These are phyloP conservation scores for Amyelois transitella DNA, from an alignment of 1,140 invertebrate genomes.

Conservation along the genomic window DNA sequence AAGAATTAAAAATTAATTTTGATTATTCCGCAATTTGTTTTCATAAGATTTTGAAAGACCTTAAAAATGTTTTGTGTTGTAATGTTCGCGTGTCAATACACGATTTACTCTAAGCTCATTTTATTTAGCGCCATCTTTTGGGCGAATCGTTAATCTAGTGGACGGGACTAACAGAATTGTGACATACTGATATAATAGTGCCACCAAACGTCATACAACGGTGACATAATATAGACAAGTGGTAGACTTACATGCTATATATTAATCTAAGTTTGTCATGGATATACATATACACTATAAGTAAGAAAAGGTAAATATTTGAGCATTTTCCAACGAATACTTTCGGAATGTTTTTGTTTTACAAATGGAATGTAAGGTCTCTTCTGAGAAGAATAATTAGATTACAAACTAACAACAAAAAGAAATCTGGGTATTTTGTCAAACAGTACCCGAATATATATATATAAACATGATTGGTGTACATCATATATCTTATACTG, in stretches of 20 bases:
- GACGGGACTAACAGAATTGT: background rate
- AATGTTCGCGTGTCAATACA: no score
- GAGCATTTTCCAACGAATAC: slow-evolving; percentile 16
- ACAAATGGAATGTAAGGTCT: slow-evolving; percentile 1
- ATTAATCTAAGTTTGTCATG: slow-evolving; percentile 18
- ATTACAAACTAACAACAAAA: background rate
- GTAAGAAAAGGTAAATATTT: slow-evolving; percentile 19
- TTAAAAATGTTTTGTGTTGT: no score
- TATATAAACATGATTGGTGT: background rate
- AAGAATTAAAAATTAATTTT: no score
- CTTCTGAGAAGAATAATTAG: background rate
- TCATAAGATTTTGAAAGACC: no score
- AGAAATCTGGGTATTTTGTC: background rate
- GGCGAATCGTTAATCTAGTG: background rate
- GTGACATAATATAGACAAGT: no score
- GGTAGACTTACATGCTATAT: slow-evolving; percentile 16
- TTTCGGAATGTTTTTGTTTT: slow-evolving; percentile 9
- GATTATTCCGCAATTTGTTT: no score
- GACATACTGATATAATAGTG: no score
- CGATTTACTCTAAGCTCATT: no score
- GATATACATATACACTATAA: slow-evolving; percentile 18
- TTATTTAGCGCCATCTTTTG: background rate
- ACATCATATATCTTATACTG: background rate
- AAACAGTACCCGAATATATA: no score
- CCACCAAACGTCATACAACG: no score